Conservation (phyloP, 2,113 vertebrate genomes). For the Pao palembangensis region DNA sequence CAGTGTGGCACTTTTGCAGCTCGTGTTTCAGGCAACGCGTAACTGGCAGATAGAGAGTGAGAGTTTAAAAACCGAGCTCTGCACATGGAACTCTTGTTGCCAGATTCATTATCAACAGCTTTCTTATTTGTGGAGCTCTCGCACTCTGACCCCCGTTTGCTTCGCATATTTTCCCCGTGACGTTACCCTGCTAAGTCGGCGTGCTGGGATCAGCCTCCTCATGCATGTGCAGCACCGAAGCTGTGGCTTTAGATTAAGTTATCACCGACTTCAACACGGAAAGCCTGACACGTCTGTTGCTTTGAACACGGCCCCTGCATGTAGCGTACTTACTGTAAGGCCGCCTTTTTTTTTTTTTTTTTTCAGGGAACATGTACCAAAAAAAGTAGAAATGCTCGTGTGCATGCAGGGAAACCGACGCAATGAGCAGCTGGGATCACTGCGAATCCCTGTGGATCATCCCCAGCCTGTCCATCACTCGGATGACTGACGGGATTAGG, state of each 20-base stretch:
- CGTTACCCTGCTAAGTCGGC: conserved; percentile 25
- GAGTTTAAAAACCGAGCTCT: conserved; percentile 34
- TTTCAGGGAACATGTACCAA: neutral
- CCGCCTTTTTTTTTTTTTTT: conserved; percentile 5
- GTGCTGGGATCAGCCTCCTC: conserved; percentile 4
- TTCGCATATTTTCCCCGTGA: conserved; percentile 45
- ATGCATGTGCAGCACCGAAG: conserved; percentile 2
- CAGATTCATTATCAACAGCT: conserved; percentile 40
- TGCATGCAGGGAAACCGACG: conserved; percentile 36
- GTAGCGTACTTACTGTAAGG: conserved; percentile 2
- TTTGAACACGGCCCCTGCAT: conserved; percentile 33
- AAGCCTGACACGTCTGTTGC: conserved; percentile 42
- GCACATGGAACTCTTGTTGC: conserved; percentile 37
- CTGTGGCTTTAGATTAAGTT: conserved; percentile 53
- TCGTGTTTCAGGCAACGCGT: neutral
- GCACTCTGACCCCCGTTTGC: conserved; percentile 29
- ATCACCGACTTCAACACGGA: conserved; percentile 37
- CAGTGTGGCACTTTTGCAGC: conserved; percentile 7
- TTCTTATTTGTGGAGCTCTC: conserved; percentile 19
- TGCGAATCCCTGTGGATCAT: conserved; percentile 33
- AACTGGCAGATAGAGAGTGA: conserved; percentile 35
- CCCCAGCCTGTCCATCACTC: conserved; percentile 34
- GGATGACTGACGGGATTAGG: conserved; percentile 57
- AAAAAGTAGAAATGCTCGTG: conserved; percentile 2
- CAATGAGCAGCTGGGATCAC: conserved; percentile 41